Conservation (phyloP, 2,113 vertebrate genomes). For the Oreochromis niloticus region DNA sequence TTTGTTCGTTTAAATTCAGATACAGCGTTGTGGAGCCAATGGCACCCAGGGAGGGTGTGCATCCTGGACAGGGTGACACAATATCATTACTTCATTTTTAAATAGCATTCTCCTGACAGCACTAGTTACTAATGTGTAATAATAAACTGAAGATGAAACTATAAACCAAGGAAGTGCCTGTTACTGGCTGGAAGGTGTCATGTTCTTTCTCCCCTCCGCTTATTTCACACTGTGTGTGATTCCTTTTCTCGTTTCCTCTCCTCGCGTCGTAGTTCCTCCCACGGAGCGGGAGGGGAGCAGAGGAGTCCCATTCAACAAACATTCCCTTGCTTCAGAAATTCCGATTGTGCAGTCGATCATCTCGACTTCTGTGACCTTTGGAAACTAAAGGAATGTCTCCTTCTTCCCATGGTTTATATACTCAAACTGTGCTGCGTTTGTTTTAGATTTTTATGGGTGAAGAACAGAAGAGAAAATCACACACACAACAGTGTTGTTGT, state of each 20-base stretch:
- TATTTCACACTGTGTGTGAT: not conserved
- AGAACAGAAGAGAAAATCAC: not conserved
- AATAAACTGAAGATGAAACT: not conserved
- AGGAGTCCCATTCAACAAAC: not conserved
- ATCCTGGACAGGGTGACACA: not conserved
- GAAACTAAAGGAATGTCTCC: not conserved
- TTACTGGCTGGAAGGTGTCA: not conserved
- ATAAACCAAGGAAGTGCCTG: not conserved
- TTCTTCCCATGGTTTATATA: fast-evolving
- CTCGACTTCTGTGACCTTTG: not conserved
- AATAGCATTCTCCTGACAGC: not conserved
- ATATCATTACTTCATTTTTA: not conserved
- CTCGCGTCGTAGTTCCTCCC: fast-evolving
- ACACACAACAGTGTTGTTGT: fast-evolving
- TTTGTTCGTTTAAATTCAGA: too few relatives aligned
- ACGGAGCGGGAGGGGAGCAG: not conserved
- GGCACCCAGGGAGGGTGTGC: fast-evolving
- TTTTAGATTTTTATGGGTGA: fast-evolving
- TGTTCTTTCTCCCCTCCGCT: not conserved
- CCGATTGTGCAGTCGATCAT: not conserved
- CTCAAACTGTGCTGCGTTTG: not conserved
- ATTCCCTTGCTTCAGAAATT: not conserved
- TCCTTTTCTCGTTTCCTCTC: not conserved
- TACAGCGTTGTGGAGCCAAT: fast-evolving
- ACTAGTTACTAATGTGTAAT: not conserved